Evolutionary conservation across 64 coral and sea anemone species (phyloP), one percentile per base, ranked within the genome.

Genomic region (Pocillopora verrucosa): DNA sequence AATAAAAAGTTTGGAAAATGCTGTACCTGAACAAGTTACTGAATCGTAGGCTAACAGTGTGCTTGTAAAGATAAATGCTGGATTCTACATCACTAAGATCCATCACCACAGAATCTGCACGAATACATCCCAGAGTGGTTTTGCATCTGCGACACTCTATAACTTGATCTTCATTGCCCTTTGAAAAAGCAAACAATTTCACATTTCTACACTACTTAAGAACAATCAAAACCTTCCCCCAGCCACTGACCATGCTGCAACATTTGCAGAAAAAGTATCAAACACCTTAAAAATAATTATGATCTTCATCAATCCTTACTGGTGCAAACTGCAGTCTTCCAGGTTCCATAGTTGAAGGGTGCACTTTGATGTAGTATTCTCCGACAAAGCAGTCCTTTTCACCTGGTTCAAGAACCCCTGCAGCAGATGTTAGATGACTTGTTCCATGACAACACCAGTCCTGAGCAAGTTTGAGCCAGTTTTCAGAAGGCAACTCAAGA

Each of bases 371-470:
- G 30, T 76, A 92, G 77, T 92, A 80, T 57, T 67, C 86, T 20
- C 90, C 90, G 0, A 92, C 74, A 26, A 92, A 87, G 51, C 90
- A 92, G 37, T 92, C 90, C 56, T 60, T 72, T 60, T 87, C 82
- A 59, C 25, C 30, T 41, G 90, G 90, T 37, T 87, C 86, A 59
- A 92, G 80, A 60, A 37, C 90, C 38, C 86, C 90, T 92, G 79
- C 34, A 19, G 73, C 38, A 36, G 83, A 87, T 58, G 72, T 37
- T 4, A 91, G 59, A 45, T 91, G 70, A 75, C 67, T 75, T 11
- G 25, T 92, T 3, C 90, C 90, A 92, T 92, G 90, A 51, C 90
- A 92, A 92, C 90, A 92, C 36, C 84, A 86, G 56, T 92, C 74
- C 36, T 78, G 74, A 34, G 90, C 84, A 58, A 82, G 34, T 68